Base-by-base conservation (phyloP, 2,888 invertebrate species). In the Tineola bisselliella region DNA sequence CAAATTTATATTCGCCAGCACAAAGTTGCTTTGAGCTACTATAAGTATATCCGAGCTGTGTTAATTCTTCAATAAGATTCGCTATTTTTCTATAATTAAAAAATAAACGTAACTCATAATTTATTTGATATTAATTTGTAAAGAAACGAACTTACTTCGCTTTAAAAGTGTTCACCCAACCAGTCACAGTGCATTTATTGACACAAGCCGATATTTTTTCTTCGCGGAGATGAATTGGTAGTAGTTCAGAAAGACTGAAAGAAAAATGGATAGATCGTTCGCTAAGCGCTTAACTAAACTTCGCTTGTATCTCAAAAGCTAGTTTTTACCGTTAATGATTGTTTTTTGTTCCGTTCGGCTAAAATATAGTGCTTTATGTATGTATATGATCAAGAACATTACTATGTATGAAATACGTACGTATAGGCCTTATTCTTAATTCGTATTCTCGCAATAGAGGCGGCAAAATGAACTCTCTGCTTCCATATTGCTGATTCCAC, bases 161-260 rank as follows among this genome's bases (percentile, higher is more conserved):
- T 75, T 91, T 90, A 66, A 91, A 91, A 0, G 91, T 91, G 79
- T 95, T 95, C 11, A 94, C 90, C 94, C 94, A 95, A 64, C 94
- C 94, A 0, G 92, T 92, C 1, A 93, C 90, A 0, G 89, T 81
- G 30, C 89, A 76, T 65, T 87, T 79, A 66, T 83, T 74, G 31
- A 81, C 75, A 61, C 89, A 89, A 61, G 89, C 89, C 0, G 89
- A 89, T 25, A 92, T 88, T 62, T 90, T 89, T 61, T 92, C 92
- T 64, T 93, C 91, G 62, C 91, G 89, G 64, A 95, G 79, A 75
- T 94, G 94, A 0, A 78, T 69, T 0, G 95, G 94, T 15, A 95
- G 78, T 59, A 95, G 80, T 60, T 93, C 90, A 38, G 91, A 90
- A 67, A 91, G 75, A 43, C 89, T 88, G 69, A 15, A 13, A 66